phyloP scores from a whole-genome alignment of 2,113 vertebrate genomes.

The Actenoides hombroni region DNA sequence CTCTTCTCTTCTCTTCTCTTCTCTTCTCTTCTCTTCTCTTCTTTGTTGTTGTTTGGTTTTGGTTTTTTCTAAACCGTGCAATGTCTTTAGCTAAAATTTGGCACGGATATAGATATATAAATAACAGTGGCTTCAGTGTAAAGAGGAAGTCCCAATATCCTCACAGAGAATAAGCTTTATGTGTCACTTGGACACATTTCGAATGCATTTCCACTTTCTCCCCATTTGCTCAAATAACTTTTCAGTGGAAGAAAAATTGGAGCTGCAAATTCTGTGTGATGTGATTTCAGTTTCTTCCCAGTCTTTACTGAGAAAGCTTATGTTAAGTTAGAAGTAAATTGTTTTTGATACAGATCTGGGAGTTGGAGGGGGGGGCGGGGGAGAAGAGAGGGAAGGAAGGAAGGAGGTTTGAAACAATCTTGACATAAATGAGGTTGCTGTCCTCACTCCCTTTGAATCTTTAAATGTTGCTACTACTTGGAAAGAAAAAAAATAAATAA shows the following conservation, averaged over 20 bases:
- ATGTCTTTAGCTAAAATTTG: conserved; percentile 46
- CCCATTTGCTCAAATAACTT: conserved; percentile 54
- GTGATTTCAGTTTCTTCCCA: conserved; percentile 45
- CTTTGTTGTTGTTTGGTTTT: no score
- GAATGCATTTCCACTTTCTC: conserved; percentile 43
- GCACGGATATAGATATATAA: conserved; percentile 4
- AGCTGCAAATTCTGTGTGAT: conserved; percentile 20
- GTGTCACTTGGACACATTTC: conserved; percentile 33
- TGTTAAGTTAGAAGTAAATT: conserved; percentile 22
- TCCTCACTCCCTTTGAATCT: conserved; percentile 24
- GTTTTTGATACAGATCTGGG: conserved; percentile 8
- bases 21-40: no score
- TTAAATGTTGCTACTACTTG: background rate
- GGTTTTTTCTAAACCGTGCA: background rate
- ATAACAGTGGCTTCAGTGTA: conserved; percentile 14
- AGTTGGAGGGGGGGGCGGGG: background rate
- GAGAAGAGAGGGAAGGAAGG: background rate
- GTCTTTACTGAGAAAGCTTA: conserved; percentile 7
- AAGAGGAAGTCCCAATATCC: conserved; percentile 29
- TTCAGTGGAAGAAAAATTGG: conserved; percentile 20
- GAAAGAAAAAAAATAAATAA: background rate
- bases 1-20: no score
- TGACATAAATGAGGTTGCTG: conserved; percentile 9
- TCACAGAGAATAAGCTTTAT: conserved; percentile 13
- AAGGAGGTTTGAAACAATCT: background rate